Evolutionary conservation across 2,113 vertebrate species (phyloP).

Genomic region (Sinosuthora webbiana): DNA sequence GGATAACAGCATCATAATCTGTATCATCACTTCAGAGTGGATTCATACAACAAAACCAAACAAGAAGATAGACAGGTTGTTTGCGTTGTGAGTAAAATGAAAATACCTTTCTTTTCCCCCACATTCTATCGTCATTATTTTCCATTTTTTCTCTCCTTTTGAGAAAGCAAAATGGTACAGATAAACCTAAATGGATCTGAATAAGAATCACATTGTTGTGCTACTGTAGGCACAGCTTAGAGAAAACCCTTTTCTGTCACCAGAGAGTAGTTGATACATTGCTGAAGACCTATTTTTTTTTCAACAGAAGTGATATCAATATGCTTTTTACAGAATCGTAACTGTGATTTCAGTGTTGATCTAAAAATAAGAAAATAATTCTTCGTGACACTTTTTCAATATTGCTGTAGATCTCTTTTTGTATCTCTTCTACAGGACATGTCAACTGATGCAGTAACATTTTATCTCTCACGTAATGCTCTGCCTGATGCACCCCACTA

Average conservation of each 20-base stretch:
- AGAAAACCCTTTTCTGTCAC: background rate
- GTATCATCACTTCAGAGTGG: constrained; percentile 65
- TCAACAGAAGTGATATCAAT: background rate
- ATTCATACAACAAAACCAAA: constrained; percentile 56
- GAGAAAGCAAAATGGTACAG: background rate
- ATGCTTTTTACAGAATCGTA: background rate
- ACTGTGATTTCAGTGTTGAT: background rate
- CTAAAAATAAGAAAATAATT: constrained; percentile 28
- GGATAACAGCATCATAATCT: constrained; percentile 57
- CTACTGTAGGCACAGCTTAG: background rate
- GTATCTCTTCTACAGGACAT: background rate
- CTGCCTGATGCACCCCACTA: background rate
- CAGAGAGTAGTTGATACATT: background rate
- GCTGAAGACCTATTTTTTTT: background rate
- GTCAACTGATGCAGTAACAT: background rate
- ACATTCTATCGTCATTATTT: background rate
- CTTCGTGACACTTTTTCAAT: background rate
- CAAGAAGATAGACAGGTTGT: constrained; percentile 33
- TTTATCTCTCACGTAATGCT: background rate
- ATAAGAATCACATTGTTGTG: background rate
- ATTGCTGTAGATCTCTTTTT: background rate
- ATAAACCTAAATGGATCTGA: background rate
- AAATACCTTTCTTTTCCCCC: background rate
- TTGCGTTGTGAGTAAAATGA: constrained; percentile 53
- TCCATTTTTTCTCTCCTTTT: background rate